Base-by-base conservation (phyloP, 1,140 invertebrate species). In the Drosophila albomicans region DNA sequence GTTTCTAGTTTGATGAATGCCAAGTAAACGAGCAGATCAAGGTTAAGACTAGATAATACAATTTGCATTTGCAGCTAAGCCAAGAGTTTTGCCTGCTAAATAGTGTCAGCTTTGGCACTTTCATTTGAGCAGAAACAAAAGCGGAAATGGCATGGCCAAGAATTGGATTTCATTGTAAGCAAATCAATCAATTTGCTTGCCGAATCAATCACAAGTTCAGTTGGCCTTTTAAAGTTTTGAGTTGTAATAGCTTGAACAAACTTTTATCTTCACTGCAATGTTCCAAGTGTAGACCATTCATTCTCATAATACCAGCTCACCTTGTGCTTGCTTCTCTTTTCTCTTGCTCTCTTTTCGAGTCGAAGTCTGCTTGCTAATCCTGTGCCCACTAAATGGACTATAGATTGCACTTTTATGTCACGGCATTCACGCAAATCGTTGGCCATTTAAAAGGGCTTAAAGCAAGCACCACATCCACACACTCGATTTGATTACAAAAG, bases 321-420 rank as follows among this genome's bases (percentile, higher is more conserved):
- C 13, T 52, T 52, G 35, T 15, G 15, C 6, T 43, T 38, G n/a
- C 15, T 28, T 46, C 1, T 41, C 25, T 46, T 46, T 3, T 41
- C 25, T 46, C n/a, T 46, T 2, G 15, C 1, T 41, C 62, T 41
- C 30, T 52, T 20, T 57, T 15, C 71, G 45, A 43, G 46, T 28
- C 25, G 49, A 64, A 82, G 70, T 68, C 72, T 81, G 61, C 43
- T 62, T 32, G 49, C 75, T 85, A 69, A 86, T 76, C 82, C 85
- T 43, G 35, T 52, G 48, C n/a, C 41, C 30, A 43, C 64, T 52
- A 72, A 87, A 87, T 87, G 79, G 76, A 65, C 79, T 71, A 86
- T 86, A 86, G 79, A 86, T 86, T 88, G 84, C 82, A 86, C 76
- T 86, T 86, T 87, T 79, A 86, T 82, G 84, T 86, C 79, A 64